These are phyloP conservation scores for Sander vitreus DNA, from an alignment of 2,113 vertebrate genomes.

Conservation along the genomic window DNA sequence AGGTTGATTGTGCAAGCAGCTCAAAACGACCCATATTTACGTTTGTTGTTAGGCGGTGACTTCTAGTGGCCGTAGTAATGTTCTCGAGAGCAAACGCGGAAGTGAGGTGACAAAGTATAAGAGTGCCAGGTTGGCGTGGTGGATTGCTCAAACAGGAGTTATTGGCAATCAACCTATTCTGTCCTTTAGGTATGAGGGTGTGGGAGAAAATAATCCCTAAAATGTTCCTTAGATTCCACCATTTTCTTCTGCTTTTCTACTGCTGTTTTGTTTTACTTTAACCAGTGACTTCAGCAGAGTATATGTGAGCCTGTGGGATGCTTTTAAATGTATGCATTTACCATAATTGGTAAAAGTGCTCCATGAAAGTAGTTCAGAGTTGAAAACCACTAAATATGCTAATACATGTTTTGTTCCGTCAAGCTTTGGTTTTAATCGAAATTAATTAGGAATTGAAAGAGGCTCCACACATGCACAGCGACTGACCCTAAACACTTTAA, in stretches of 20 bases:
- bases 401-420: conserved; percentile 32
- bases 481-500: background rate
- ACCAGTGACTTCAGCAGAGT: background rate
- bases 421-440: conserved; percentile 43
- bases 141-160: no score
- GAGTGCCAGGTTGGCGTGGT: no score
- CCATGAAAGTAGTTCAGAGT: conserved; percentile 38
- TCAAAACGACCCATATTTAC: no score
- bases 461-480: background rate
- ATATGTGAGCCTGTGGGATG: conserved; percentile 10
- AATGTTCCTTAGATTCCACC: background rate
- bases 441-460: conserved; percentile 53
- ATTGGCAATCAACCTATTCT: no score
- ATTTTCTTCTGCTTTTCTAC: conserved; percentile 9
- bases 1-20: no score
- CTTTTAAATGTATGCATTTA: conserved; percentile 42
- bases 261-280: background rate
- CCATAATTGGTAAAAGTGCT: conserved; percentile 47
- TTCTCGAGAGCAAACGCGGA: no score
- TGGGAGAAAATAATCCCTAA: conserved; percentile 4
- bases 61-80: no score
- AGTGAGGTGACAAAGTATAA: no score
- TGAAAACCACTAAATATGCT: conserved; percentile 63
- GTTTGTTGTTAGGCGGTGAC: no score
- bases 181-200: no score